Evolutionary conservation across 2,888 invertebrate genomes (phyloP), one percentile per base, ranked within the genome.

Genomic region (Corythucha ciliata): DNA sequence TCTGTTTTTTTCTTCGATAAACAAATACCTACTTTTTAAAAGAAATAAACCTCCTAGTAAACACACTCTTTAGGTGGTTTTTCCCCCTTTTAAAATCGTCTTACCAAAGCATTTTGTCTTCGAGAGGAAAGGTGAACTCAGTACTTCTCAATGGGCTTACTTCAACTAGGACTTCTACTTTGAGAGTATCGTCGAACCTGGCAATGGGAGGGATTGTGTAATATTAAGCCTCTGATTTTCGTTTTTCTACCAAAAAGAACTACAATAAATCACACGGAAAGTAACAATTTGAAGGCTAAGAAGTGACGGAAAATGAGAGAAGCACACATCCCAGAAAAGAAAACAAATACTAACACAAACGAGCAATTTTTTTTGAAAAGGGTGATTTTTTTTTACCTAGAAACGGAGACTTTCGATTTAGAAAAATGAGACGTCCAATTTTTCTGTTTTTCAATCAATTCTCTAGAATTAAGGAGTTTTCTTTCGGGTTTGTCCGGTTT

Each of bases 341-440:
- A n/a, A n/a, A n/a, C n/a, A n/a, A n/a, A n/a, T n/a, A n/a, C n/a
- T n/a, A n/a, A n/a, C n/a, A n/a, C n/a, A 36, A n/a, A 21, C 12
- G 18, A 3, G 12, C 18, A 12, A 36, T 20, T 12, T 21, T 7
- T 6, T 36, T 14, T 14, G 2, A 18, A 6, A 36, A 2, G 3
- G 18, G 22, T 33, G 16, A 16, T 8, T 8, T 27, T 12, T 37
- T 22, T 34, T 14, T 26, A 57, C 57, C 55, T 55, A n/a, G 57
- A 54, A 24, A 51, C 48, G 18, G 36, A 49, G 41, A 52, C 51
- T 12, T 55, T 40, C 2, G 78, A 76, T 72, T 86, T 87, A 54
- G 83, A 83, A 67, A 89, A 91, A 69, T 88, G 89, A 55, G 87
- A 84, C 25, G 89, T 89, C 90, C 89, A 91, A 70, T 90, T 91